Percentiles rank a stretch among this genome's conserved stretches.
These are phyloP conservation scores for Polyploca ridens DNA, from an alignment of 2,888 invertebrate species.

Conservation along the genomic window DNA sequence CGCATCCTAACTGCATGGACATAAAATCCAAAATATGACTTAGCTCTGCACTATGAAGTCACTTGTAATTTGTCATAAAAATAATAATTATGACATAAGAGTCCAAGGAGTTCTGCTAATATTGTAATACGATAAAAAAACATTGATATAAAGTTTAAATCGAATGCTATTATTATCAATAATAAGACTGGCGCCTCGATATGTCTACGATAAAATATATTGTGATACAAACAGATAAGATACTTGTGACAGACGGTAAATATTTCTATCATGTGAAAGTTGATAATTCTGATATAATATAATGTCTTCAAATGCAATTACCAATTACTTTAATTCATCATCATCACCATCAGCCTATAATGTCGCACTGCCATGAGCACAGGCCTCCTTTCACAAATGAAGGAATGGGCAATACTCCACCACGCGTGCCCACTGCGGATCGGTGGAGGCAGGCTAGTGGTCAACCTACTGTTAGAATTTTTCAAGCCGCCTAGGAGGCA, in stretches of 20 bases:
- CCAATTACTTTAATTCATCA: too few relatives aligned
- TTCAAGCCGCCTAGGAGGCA: too few relatives aligned
- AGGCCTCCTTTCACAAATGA: too few relatives aligned
- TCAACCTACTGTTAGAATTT: too few relatives aligned
- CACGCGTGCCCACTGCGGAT: too few relatives aligned
- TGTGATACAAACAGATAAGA: background rate
- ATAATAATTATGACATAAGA: background rate
- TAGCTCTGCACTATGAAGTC: background rate
- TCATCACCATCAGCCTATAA: too few relatives aligned
- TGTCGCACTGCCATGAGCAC: too few relatives aligned
- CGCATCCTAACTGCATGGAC: too few relatives aligned
- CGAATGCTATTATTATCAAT: background rate
- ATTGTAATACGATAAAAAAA: constrained; percentile 4
- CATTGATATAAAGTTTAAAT: background rate
- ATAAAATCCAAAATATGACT: background rate
- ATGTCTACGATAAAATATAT: constrained; percentile 9
- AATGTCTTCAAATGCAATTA: too few relatives aligned
- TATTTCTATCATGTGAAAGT: constrained; percentile 8
- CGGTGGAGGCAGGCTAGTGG: too few relatives aligned
- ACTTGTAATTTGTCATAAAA: background rate
- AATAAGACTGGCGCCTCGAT: constrained; percentile 11
- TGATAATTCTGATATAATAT: background rate
- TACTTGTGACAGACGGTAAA: background rate
- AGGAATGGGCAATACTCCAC: too few relatives aligned
- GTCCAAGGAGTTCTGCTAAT: constrained; percentile 5